Base-by-base conservation (phyloP, 1,140 invertebrate genomes). In the Neodiprion fabricii region DNA sequence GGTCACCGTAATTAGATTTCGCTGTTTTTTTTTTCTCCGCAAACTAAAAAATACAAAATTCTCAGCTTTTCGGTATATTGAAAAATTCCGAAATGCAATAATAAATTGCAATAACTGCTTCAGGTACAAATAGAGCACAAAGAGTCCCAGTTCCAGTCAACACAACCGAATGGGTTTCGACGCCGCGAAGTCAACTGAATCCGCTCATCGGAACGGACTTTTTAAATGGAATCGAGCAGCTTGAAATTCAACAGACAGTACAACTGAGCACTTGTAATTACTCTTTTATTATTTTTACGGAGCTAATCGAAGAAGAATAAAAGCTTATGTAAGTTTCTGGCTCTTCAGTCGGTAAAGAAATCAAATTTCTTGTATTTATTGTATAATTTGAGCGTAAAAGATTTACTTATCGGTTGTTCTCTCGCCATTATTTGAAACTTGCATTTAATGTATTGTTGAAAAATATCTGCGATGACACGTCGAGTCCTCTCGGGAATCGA, bases 181-280 rank as follows among this genome's bases (percentile, higher is more conserved):
- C 79, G 1, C 75, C 79, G 0, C 78, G 79, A 21, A 70, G 79
- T 0, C 80, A 85, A 5, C 48, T 85, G 0, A 84, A 72, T 50
- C 47, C 78, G 2, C 65, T 78, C n/a, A 82, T 79, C 0, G 82
- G 82, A 67, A 81, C 67, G 9, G 76, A 81, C 28, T 84, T 83
- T 23, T 40, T 83, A 70, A 76, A 77, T 1, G 77, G 75, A 9
- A 80, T 83, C 48, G 84, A 85, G 9, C 85, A 86, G 47, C 72
- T 86, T n/a, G 83, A 85, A 71, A 81, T 86, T 74, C 82, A 84
- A 53, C 79, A 81, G 48, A 77, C 84, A 17, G 75, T 86, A 10
- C 81, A 85, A 21, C 74, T 84, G 12, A 82, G 73, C 65, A 80
- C 83, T 68, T 50, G 85, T 85, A 75, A 21, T 80, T 83, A 40